Evolutionary conservation across 1,140 invertebrate species (phyloP), one percentile per base, ranked within the genome.

Genomic region (Hypsibius dujardini): DNA sequence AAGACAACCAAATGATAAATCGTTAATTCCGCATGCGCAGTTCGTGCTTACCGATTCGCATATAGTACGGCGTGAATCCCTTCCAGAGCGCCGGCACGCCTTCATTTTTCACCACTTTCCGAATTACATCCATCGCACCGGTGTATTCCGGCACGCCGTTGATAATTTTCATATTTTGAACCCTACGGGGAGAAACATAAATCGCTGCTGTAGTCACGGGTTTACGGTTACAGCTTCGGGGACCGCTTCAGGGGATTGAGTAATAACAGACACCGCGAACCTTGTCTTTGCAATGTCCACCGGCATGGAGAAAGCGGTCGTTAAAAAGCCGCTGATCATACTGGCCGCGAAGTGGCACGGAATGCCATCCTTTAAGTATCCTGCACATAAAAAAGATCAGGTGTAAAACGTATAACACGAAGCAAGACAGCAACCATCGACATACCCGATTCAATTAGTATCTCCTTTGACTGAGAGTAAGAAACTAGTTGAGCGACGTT

Each of bases 261-360:
- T 59, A 72, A 76, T 74, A 14, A 28, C 45, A 15, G 74, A 14
- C 12, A 47, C 1, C 46, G 75, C 72, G 82, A 80, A 90, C 87
- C 90, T 89, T 14, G 95, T 98, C 83, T 98, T 98, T 46, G 91
- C 93, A 79, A 98, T 98, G 81, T 98, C 95, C 28, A 98, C 90
- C 15, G 95, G 95, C 91, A 98, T 95, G 0, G 94, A 97, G 3
- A 92, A 90, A 71, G 88, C 86, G 46, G 95, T 98, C 62, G 95
- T 98, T 60, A 97, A 85, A 2, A 98, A 84, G 42, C 95, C 95
- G 75, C 92, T 95, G 74, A 98, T 89, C 94, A 98, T 98, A 72
- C 92, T 94, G 70, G 92, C 89, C 70, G 83, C 84, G 81, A 98
- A 98, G 82, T 98, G 95, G 59, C 92, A 83, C 73, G 86, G 81